Percentiles rank a stretch among this genome's conserved stretches.
These are phyloP conservation scores for Zaprionus nigranus DNA, from an alignment of 1,140 invertebrate genomes.

Conservation along the genomic window DNA sequence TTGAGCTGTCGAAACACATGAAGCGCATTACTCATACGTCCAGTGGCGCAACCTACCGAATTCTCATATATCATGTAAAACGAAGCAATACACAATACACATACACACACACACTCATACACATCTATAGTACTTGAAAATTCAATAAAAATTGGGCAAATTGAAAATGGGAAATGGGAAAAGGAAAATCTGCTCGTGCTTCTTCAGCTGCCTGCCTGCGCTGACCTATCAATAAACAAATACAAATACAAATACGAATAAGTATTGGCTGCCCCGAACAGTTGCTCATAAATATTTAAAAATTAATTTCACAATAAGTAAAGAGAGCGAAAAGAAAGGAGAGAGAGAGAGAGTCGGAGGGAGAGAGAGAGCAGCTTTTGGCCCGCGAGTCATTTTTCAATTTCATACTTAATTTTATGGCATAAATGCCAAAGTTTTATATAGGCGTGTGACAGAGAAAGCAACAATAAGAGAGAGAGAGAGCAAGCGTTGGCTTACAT, in stretches of 20 bases:
- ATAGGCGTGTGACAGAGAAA: conserved; percentile 12
- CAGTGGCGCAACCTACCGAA: conserved; percentile 51
- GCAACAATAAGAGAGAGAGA: conserved; percentile 4
- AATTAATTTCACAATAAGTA: conserved; percentile 83
- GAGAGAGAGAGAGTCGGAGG: neutral
- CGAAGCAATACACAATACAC: conserved; percentile 39
- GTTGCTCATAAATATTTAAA: conserved; percentile 80
- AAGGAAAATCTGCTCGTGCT: neutral
- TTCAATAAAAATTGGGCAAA: conserved; percentile 57
- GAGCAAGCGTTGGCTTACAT: conserved; percentile 51
- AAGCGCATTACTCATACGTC: conserved; percentile 75
- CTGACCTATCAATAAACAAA: conserved; percentile 60
- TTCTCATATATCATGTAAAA: conserved; percentile 66
- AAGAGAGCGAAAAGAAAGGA: neutral
- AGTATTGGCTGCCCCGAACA: conserved; percentile 29
- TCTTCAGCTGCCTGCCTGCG: neutral
- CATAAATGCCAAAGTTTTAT: conserved; percentile 79
- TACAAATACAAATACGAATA: conserved; percentile 32
- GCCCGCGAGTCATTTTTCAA: conserved; percentile 74
- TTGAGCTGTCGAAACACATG: conserved; percentile 46
- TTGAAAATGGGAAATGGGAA: conserved; percentile 41
- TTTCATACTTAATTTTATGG: conserved; percentile 82
- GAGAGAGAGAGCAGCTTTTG: conserved; percentile 18
- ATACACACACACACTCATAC: conserved; percentile 25
- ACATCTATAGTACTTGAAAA: conserved; percentile 55